Evolutionary conservation across 2,888 invertebrate species (phyloP).

Genomic region (Cecidostiba fungosa): DNA sequence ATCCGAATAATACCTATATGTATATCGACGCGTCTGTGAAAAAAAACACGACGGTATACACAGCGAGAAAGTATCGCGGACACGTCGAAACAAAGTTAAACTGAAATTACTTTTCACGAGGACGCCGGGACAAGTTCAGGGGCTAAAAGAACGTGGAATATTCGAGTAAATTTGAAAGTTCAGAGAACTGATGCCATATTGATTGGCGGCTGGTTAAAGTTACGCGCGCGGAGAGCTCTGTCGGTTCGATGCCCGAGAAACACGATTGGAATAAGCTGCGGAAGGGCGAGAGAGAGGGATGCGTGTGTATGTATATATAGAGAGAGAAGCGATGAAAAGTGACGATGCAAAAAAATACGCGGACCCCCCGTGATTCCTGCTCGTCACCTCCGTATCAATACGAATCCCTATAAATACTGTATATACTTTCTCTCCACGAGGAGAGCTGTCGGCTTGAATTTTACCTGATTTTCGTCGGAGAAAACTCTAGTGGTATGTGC

Average conservation of each 20-base stretch:
- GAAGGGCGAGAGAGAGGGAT: constrained; percentile 66
- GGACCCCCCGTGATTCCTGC: constrained; percentile 40
- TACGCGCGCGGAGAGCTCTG: constrained; percentile 67
- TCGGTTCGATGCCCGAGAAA: constrained; percentile 72
- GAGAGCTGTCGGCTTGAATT: constrained; percentile 26
- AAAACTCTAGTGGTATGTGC: not conserved
- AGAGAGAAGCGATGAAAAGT: constrained; percentile 74
- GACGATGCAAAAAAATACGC: constrained; percentile 71
- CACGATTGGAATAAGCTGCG: constrained; percentile 72
- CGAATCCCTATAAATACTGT: constrained; percentile 37
- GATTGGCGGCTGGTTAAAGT: constrained; percentile 69
- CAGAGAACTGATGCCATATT: constrained; percentile 65
- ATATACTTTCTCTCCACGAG: constrained; percentile 29
- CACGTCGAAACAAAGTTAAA: constrained; percentile 2
- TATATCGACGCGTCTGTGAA: not conserved
- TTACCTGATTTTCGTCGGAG: constrained; percentile 40
- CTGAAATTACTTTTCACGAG: constrained; percentile 7
- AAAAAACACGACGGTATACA: not conserved
- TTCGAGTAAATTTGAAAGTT: constrained; percentile 52
- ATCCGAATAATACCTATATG: not conserved
- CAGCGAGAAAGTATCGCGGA: not conserved
- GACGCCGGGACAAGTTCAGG: constrained; percentile 18
- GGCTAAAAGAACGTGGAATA: not conserved
- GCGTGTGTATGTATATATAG: not conserved
- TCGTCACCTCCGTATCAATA: constrained; percentile 61